A percentile compares a stretch with the other conserved stretches of the same genome.
Conservation (phyloP, 2,888 invertebrate genomes). For the Andrena bicolor region DNA sequence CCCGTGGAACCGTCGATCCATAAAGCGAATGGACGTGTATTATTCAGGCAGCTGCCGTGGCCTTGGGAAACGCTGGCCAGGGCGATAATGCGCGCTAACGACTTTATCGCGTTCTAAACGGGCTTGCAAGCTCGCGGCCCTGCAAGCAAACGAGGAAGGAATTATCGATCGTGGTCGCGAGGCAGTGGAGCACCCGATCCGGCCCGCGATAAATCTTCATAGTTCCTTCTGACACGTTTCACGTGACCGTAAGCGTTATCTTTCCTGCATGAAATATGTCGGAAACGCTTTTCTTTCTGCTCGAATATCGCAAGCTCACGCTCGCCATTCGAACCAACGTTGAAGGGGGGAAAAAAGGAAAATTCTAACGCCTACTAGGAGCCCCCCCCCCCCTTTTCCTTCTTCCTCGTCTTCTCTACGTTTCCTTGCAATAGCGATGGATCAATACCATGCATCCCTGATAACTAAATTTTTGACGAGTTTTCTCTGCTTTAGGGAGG, state of each 20-base stretch:
- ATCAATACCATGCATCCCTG: background rate
- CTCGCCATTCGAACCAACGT: constrained; percentile 45
- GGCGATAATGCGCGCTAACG: constrained; percentile 74
- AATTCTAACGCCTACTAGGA: constrained; percentile 10
- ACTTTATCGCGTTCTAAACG: constrained; percentile 73
- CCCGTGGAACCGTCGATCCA: constrained; percentile 54
- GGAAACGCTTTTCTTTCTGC: constrained; percentile 73
- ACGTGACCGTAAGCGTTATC: constrained; percentile 72
- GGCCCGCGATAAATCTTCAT: constrained; percentile 73
- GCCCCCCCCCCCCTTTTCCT: background rate
- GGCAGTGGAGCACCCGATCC: constrained; percentile 65
- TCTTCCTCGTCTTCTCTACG: background rate
- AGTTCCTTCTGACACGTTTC: constrained; percentile 73
- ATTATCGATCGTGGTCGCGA: constrained; percentile 69
- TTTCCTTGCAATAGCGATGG: constrained; percentile 13
- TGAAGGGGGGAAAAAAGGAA: constrained; percentile 4
- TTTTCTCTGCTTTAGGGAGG: no score
- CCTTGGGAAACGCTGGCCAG: constrained; percentile 67
- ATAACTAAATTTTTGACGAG: background rate
- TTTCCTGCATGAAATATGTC: constrained; percentile 70
- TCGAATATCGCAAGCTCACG: constrained; percentile 72
- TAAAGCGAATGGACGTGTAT: constrained; percentile 63
- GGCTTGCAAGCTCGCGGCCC: constrained; percentile 71
- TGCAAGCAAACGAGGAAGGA: constrained; percentile 73
- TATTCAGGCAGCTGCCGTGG: constrained; percentile 67